These are phyloP conservation scores for Drosophila barbarae DNA, from an alignment of 2,888 invertebrate genomes.

Conservation along the genomic window DNA sequence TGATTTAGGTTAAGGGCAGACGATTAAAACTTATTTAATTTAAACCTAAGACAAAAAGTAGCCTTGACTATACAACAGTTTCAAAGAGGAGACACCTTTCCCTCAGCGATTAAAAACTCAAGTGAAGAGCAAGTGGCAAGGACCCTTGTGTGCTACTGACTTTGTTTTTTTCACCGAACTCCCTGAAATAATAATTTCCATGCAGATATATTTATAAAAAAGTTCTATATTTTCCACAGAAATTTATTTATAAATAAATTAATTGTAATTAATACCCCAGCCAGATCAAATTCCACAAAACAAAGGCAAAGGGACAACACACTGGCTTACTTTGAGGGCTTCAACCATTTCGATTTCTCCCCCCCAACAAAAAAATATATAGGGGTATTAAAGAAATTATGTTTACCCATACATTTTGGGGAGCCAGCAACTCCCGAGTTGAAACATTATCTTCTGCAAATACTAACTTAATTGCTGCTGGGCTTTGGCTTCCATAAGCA, in stretches of 20 bases:
- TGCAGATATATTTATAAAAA: background rate
- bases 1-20: too few relatives aligned
- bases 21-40: background rate
- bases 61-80: background rate
- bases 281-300: background rate
- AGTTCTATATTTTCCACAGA: background rate
- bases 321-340: background rate
- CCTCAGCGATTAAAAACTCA: too few relatives aligned
- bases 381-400: conserved; percentile 13
- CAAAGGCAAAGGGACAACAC: background rate
- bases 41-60: background rate
- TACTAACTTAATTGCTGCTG: conserved; percentile 47
- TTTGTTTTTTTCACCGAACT: too few relatives aligned
- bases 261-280: background rate
- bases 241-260: background rate
- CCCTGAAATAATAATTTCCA: background rate
- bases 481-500: conserved; percentile 24
- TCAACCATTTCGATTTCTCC: background rate
- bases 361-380: background rate
- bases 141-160: too few relatives aligned
- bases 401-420: conserved; percentile 32
- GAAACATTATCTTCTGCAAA: conserved; percentile 47
- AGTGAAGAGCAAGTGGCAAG: background rate
- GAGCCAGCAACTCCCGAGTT: conserved; percentile 22
- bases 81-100: too few relatives aligned